Evolutionary conservation across 23 tunicate species (phyloP), one percentile per base, ranked within the genome.

Genomic region (Halocynthia roretzi): DNA sequence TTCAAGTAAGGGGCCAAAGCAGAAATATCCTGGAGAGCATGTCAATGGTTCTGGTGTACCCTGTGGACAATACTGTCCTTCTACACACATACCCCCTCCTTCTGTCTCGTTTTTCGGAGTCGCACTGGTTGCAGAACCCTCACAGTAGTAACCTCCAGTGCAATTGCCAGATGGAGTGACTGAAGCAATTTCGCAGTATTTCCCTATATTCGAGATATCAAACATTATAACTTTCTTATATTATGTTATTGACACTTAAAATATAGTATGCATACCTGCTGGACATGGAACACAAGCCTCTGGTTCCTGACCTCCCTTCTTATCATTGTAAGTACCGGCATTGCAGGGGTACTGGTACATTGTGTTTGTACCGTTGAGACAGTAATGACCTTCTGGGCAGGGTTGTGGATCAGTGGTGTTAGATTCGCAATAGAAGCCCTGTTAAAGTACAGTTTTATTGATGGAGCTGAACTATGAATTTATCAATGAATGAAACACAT

Each of bases 61-160:
- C 7, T 22, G 57, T 10, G 95, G 87, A 62, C 99, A 94, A 70
- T 81, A 94, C 22, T 78, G 49, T 10, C 99, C 99, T 5, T 86
- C 84, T 8, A 63, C 54, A 70, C 99, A 94, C 67, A 20, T 54
- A 0, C 92, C 98, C 51, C 98, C 98, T 17, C 67, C 52, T 8
- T 66, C 58, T 6, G 81, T 58, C 5, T 20, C 72, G 52, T 77
- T 77, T 15, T 70, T 67, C 52, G 98, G 98, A 68, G 64, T 66
- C 8, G 69, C 54, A 20, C 52, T 66, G 10, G 62, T 21, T 52
- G 98, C 70, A 21, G 68, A 66, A 40, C 85, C 85, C 53, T 62
- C 72, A 57, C 98, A 92, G 62, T 86, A 92, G 62, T 62, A 92
- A n/a, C 98, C 98, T 8, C 51, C 82, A 11, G 62, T 77, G 68